Percentiles rank a stretch among this genome's conserved stretches.
Evolutionary conservation across 2,113 vertebrate genomes (phyloP).

Genomic region (Thomomys bottae): DNA sequence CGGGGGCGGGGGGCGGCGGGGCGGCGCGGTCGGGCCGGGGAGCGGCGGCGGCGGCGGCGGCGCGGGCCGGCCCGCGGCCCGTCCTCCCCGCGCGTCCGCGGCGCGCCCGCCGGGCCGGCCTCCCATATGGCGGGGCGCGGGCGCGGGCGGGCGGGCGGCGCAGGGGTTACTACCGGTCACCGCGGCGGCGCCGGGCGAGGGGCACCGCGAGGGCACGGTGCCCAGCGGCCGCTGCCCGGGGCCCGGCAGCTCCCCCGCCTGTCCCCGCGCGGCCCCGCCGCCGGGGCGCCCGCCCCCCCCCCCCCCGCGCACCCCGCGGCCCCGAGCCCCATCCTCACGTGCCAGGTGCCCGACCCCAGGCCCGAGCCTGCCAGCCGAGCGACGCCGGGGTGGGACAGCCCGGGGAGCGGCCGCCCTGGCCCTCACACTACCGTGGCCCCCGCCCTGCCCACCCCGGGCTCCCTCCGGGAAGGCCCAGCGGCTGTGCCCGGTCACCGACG

Average conservation of each 20-base stretch:
- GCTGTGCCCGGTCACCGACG: not conserved
- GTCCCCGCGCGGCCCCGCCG: not conserved
- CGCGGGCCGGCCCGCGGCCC: too few species aligned
- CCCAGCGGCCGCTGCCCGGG: not conserved
- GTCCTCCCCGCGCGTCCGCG: not conserved
- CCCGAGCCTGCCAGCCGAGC: too few species aligned
- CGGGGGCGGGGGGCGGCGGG: not conserved
- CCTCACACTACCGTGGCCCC: not conserved
- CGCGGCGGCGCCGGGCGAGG: not conserved
- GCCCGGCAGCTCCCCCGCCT: not conserved
- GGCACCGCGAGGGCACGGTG: not conserved
- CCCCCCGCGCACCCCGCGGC: not conserved
- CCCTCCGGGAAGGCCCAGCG: too few species aligned
- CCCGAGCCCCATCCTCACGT: not conserved
- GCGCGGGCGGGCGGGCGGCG: not conserved
- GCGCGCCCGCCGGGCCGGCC: conserved; percentile 32
- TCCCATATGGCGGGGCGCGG: not conserved
- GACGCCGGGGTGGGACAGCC: not conserved
- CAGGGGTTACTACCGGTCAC: conserved; percentile 64
- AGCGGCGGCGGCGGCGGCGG: too few species aligned
- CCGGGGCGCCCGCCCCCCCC: not conserved
- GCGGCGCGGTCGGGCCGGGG: not conserved
- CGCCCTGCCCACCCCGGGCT: not conserved
- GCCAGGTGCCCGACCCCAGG: too few species aligned
- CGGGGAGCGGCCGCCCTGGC: not conserved